Evolutionary conservation across 2,113 vertebrate genomes (phyloP), one percentile per base, ranked within the genome.

Genomic region (Chloropsis cyanopogon): DNA sequence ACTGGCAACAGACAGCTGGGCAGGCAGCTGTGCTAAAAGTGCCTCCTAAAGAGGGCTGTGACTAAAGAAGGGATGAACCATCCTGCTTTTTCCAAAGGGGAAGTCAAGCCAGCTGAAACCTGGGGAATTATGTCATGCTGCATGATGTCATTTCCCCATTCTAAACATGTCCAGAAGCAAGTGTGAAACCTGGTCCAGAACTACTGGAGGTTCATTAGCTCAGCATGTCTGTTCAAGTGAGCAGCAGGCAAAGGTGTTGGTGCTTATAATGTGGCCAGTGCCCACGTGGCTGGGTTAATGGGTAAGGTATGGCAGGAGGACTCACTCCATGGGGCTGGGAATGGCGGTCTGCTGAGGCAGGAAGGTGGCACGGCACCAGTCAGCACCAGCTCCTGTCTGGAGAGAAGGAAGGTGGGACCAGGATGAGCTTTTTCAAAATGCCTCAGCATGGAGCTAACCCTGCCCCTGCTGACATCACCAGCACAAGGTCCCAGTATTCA

Each of bases 1-100:
- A 17, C 3, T 29, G 24, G 78, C 49, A 22, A 13, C 0, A 7
- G 1, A 3, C 0, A 59, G 54, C 60, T 26, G 46, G 42, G 59
- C 57, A 39, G 41, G 49, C 33, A 52, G 86, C 79, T 46, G 39
- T 16, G 69, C 78, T 47, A 7, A 3, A 69, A 33, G n/a, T 7
- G 35, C 42, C 50, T 64, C 59, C 72, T 37, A 3, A 63, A 35
- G 37, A 31, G 2, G 53, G 24, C 65, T 21, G 42, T 6, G 5
- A n/a, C 29, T 1, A 14, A 69, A 42, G 75, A 20, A 57, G 18
- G 20, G 47, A 66, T 25, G 44, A 79, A 63, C 29, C 22, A 6
- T 6, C 35, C 83, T 4, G n/a, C 60, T 60, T 88, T 46, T 47
- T 63, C 64, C 70, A 68, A 92, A 93, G 44, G 54, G 52, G 76